Percentiles rank a stretch among this genome's conserved stretches.
These are phyloP conservation scores for Addax nasomaculatus DNA, from an alignment of 2,113 vertebrate genomes.

Conservation along the genomic window DNA sequence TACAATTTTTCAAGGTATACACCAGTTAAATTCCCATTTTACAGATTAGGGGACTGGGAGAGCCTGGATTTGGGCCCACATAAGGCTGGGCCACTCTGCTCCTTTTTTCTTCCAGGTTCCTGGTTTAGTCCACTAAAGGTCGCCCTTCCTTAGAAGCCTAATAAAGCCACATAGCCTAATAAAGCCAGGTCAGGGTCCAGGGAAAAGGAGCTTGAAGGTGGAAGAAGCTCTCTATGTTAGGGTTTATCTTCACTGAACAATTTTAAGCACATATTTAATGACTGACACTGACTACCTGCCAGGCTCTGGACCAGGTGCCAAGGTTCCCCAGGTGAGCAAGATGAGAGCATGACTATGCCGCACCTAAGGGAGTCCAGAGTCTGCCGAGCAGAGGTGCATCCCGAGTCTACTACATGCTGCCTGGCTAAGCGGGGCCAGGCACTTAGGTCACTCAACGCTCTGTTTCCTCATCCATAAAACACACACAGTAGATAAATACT, in stretches of 20 bases:
- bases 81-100: not conserved
- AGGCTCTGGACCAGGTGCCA: not conserved
- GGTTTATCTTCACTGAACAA: not conserved
- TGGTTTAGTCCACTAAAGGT: not conserved
- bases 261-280: not conserved
- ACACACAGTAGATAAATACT: not conserved
- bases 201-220: not conserved
- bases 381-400: not conserved
- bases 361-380: not conserved
- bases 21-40: not conserved
- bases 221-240: not conserved
- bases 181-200: not conserved
- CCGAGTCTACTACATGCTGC: not conserved
- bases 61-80: not conserved
- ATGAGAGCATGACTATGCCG: rapidly evolving
- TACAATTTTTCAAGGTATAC: not conserved
- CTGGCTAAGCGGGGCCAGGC: not conserved
- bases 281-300: not conserved
- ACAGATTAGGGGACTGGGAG: not conserved
- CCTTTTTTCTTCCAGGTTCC: not conserved
- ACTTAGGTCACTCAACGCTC: not conserved
- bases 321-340: not conserved
- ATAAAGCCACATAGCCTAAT: not conserved
- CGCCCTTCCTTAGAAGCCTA: not conserved
- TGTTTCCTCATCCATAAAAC: not conserved